Conservation (phyloP, 2,113 vertebrate species). For the Strix aluco region DNA sequence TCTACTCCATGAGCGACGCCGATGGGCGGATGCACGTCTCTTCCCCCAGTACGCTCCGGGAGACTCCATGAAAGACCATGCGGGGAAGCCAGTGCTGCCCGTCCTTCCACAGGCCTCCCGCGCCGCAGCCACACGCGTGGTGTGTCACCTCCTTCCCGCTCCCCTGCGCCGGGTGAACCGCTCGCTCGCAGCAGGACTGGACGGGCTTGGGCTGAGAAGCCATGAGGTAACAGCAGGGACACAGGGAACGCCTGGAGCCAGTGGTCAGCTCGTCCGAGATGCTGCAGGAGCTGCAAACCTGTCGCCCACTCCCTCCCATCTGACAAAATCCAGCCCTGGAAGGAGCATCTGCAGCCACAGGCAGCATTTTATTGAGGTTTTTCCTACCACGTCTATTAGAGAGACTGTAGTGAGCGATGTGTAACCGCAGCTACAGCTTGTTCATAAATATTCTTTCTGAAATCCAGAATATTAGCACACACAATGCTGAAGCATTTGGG, state of each 20-base stretch:
- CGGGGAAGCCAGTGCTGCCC: neutral
- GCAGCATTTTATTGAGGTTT: neutral
- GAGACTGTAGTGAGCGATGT: neutral
- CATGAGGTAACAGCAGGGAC: neutral
- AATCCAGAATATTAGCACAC: neutral
- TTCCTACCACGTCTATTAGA: neutral
- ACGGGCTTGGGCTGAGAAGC: neutral
- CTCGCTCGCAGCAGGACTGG: neutral
- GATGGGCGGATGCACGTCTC: neutral
- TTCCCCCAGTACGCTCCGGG: neutral
- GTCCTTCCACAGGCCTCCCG: neutral
- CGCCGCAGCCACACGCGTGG: rapidly evolving
- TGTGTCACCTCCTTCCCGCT: neutral
- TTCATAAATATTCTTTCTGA: neutral
- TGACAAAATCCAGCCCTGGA: neutral
- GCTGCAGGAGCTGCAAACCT: neutral
- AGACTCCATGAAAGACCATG: rapidly evolving
- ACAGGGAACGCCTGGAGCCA: rapidly evolving
- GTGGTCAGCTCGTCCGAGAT: rapidly evolving
- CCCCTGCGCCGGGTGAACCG: neutral
- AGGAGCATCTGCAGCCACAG: neutral
- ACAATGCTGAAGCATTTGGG: neutral
- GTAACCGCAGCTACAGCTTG: neutral
- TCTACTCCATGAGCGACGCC: rapidly evolving
- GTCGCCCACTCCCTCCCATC: neutral